A percentile compares a stretch with the other conserved stretches of the same genome.
Evolutionary conservation across 2,888 invertebrate species (phyloP).

Genomic region (Lepetodrilus schrolli): DNA sequence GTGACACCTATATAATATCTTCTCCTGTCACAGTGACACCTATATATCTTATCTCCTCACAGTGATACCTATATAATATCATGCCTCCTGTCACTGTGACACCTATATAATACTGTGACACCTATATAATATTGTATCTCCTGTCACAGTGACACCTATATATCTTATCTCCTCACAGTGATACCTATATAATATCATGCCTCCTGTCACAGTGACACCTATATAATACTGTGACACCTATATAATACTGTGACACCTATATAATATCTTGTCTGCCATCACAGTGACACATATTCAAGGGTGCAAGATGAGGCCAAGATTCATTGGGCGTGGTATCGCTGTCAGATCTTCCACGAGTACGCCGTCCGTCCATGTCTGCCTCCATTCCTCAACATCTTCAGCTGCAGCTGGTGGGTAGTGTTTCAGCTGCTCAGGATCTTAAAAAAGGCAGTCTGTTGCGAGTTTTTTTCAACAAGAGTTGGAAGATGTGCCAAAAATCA

Average conservation of each 20-base stretch:
- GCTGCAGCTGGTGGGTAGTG: conserved; percentile 47
- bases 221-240: neutral
- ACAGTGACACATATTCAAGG: conserved; percentile 66
- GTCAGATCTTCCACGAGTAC: conserved; percentile 69
- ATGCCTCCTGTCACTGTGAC: too few relatives aligned
- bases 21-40: too few relatives aligned
- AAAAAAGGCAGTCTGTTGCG: neutral
- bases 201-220: neutral
- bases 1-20: neutral
- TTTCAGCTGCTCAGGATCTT: neutral
- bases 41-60: too few relatives aligned
- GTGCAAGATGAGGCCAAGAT: conserved; percentile 68
- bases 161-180: too few relatives aligned
- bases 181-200: neutral
- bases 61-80: too few relatives aligned
- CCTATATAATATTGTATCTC: neutral
- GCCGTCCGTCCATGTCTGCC: conserved; percentile 65
- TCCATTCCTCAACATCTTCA: conserved; percentile 69
- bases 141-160: neutral
- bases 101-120: too few relatives aligned
- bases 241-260: neutral
- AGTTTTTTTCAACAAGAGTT: neutral
- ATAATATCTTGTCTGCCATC: conserved; percentile 6
- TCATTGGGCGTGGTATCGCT: conserved; percentile 71
- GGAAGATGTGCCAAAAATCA: too few relatives aligned